These are phyloP conservation scores for Rallus limicola DNA, from an alignment of 2,113 vertebrate species.

Conservation along the genomic window DNA sequence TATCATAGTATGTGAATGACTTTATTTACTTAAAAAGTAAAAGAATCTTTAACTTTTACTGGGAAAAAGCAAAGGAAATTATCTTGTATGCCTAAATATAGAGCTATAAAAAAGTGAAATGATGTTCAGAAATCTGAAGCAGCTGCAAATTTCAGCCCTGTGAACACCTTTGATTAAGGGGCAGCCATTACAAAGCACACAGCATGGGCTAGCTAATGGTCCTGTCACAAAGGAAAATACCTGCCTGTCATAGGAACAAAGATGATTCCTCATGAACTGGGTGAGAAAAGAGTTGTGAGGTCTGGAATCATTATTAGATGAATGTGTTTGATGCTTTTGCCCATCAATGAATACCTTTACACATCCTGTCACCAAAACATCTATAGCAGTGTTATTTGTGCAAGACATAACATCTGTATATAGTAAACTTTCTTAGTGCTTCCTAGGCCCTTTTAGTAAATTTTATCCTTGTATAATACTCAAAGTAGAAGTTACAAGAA, in stretches of 20 bases:
- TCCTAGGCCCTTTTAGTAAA: not conserved
- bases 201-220: not conserved
- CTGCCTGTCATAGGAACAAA: not conserved
- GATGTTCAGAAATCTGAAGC: not conserved
- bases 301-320: not conserved
- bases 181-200: not conserved
- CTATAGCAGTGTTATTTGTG: not conserved
- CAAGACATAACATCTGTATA: not conserved
- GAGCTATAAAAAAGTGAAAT: not conserved
- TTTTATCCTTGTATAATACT: not conserved
- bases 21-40: not conserved
- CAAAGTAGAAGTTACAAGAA: not conserved
- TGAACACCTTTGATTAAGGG: not conserved
- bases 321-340: not conserved
- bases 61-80: not conserved
- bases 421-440: not conserved
- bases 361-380: not conserved
- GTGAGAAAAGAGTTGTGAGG: not conserved
- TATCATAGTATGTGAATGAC: not conserved
- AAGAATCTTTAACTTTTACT: not conserved
- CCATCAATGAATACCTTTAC: not conserved
- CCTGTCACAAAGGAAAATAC: not conserved
- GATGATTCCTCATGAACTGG: not conserved
- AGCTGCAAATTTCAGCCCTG: not conserved
- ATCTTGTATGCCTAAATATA: not conserved